Percentiles rank a stretch among this genome's conserved stretches.
These are phyloP conservation scores for Thalassoma bifasciatum DNA, from an alignment of 2,113 vertebrate genomes.

Conservation along the genomic window DNA sequence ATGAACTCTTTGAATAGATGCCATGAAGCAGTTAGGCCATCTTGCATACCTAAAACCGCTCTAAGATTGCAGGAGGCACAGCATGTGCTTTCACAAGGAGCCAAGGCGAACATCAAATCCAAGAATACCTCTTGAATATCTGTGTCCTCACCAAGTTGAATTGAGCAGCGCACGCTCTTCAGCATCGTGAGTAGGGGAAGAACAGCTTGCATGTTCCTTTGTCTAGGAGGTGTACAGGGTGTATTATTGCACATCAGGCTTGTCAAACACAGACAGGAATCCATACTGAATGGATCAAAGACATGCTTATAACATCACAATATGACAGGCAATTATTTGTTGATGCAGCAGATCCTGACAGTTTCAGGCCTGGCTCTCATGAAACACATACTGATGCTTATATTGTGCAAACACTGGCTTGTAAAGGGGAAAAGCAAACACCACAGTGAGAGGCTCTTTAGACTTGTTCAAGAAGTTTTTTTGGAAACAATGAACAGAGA, in stretches of 20 bases:
- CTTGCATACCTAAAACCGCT: constrained; percentile 43
- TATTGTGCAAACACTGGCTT: background rate
- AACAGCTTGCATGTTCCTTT: constrained; percentile 15
- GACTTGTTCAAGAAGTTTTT: background rate
- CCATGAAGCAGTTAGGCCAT: constrained; percentile 16
- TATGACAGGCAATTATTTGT: background rate
- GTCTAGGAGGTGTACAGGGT: background rate
- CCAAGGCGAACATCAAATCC: constrained; percentile 35
- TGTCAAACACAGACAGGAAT: constrained; percentile 27
- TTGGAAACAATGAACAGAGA: background rate
- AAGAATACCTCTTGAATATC: constrained; percentile 33
- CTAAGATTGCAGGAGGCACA: constrained; percentile 37
- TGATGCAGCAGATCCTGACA: constrained; percentile 15
- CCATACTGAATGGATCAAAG: background rate
- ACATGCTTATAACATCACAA: constrained; percentile 5
- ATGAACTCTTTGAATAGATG: constrained; percentile 26
- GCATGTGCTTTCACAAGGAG: constrained; percentile 35
- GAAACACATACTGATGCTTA: constrained; percentile 19
- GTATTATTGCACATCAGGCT: constrained; percentile 16
- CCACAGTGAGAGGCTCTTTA: background rate
- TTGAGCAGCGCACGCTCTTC: constrained; percentile 18
- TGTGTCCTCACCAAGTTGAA: constrained; percentile 25
- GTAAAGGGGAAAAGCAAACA: background rate
- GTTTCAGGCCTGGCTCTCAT: background rate
- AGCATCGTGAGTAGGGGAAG: constrained; percentile 5